A percentile compares a stretch with the other conserved stretches of the same genome.
Conservation (phyloP, 2,888 invertebrate genomes). For the Calliopum simillimum region DNA sequence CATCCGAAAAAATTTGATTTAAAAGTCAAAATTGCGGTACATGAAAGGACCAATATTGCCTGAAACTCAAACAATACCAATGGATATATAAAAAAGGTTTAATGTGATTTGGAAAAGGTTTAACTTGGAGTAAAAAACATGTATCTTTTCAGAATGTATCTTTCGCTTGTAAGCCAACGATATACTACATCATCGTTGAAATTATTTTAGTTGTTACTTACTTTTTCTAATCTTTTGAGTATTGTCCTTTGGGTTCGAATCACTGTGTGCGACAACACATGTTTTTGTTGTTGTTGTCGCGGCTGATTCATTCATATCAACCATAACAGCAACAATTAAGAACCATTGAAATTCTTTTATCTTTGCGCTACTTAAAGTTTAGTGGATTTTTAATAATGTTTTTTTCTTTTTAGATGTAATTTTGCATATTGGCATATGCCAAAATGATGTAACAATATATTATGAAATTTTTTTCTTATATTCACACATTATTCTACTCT, state of each 20-base stretch:
- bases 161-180: too few species aligned
- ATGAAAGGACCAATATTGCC: too few species aligned
- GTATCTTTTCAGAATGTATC: too few species aligned
- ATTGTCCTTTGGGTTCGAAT: neutral
- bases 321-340: neutral
- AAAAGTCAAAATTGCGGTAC: too few species aligned
- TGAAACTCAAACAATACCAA: too few species aligned
- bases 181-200: too few species aligned
- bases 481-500: neutral
- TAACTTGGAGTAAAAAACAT: too few species aligned
- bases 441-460: conserved; percentile 17
- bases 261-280: too few species aligned
- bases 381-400: neutral
- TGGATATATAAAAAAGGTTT: too few species aligned
- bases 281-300: neutral
- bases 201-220: neutral
- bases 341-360: conserved; percentile 4
- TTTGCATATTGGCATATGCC: conserved; percentile 3
- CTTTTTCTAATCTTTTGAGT: too few species aligned
- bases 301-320: conserved; percentile 13
- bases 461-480: conserved; percentile 4
- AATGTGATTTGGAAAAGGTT: too few species aligned
- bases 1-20: too few species aligned
- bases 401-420: neutral
- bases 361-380: conserved; percentile 8